phyloP scores from a whole-genome alignment of 2,797 vertebrate genomes.

The Harpagifer antarcticus region DNA sequence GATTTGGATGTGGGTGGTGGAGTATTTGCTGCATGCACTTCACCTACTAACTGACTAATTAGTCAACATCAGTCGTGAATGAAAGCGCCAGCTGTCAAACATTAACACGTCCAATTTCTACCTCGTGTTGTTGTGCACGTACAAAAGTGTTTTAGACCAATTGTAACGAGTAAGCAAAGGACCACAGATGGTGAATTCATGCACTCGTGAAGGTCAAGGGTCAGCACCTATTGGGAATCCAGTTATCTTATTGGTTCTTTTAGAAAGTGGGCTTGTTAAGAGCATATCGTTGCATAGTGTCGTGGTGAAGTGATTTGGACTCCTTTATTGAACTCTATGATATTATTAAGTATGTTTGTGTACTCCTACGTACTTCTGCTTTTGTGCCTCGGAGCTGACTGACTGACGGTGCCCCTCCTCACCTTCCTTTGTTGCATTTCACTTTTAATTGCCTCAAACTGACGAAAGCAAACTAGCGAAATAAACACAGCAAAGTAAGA shows the following conservation, averaged over 20 bases:
- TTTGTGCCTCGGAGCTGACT: neutral
- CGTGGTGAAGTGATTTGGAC: neutral
- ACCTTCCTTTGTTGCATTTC: neutral
- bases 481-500: slow-evolving; percentile 10
- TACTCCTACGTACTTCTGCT: neutral
- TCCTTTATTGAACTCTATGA: too few relatives aligned
- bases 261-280: neutral
- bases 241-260: neutral
- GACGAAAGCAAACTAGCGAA: neutral
- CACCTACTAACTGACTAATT: slow-evolving; percentile 55
- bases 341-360: neutral
- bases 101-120: slow-evolving; percentile 45
- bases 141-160: slow-evolving; percentile 11
- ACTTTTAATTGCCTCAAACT: slow-evolving; percentile 24
- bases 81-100: slow-evolving; percentile 60
- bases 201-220: neutral
- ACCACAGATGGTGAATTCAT: slow-evolving; percentile 29
- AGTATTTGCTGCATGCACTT: slow-evolving; percentile 32
- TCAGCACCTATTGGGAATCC: neutral
- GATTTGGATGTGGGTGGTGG: slow-evolving; percentile 32
- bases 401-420: neutral
- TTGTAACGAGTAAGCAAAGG: slow-evolving; percentile 1
- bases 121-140: neutral
- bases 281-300: too few relatives aligned
- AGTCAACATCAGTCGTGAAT: slow-evolving; percentile 58